phyloP scores from a whole-genome alignment of 2,797 vertebrate species.

The Scyliorhinus canicula region DNA sequence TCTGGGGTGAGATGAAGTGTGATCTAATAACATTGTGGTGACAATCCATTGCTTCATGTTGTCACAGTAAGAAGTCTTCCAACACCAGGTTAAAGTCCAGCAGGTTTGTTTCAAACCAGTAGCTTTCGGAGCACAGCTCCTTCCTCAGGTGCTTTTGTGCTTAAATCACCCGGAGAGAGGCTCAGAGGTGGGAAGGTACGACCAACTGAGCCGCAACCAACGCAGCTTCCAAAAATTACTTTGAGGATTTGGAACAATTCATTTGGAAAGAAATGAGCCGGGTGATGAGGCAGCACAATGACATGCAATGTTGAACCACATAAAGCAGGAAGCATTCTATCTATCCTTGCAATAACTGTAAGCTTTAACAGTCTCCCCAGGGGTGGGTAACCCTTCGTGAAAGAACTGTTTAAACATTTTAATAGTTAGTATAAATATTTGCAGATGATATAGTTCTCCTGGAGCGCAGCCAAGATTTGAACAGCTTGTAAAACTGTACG shows the following conservation, averaged over 20 bases:
- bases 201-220: too few relatives aligned
- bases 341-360: neutral
- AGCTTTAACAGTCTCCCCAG: too few relatives aligned
- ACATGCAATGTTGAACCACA: neutral
- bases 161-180: neutral
- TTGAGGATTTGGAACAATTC: neutral
- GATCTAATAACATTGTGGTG: neutral
- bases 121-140: too few relatives aligned
- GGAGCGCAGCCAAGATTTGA: neutral
- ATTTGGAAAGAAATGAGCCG: neutral
- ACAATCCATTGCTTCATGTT: neutral
- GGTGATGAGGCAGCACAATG: neutral
- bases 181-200: neutral
- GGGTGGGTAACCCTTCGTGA: neutral
- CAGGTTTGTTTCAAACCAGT: too few relatives aligned
- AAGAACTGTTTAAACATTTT: conserved; percentile 11
- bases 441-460: conserved; percentile 23
- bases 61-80: too few relatives aligned
- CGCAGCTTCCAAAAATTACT: neutral
- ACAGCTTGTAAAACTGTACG: conserved; percentile 25
- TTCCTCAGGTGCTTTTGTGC: too few relatives aligned
- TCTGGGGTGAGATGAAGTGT: neutral
- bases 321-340: neutral
- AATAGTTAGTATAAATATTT: conserved; percentile 18
- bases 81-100: too few relatives aligned